Base-by-base conservation (phyloP, 2,797 vertebrate species). In the Acanthurus leucopareius region DNA sequence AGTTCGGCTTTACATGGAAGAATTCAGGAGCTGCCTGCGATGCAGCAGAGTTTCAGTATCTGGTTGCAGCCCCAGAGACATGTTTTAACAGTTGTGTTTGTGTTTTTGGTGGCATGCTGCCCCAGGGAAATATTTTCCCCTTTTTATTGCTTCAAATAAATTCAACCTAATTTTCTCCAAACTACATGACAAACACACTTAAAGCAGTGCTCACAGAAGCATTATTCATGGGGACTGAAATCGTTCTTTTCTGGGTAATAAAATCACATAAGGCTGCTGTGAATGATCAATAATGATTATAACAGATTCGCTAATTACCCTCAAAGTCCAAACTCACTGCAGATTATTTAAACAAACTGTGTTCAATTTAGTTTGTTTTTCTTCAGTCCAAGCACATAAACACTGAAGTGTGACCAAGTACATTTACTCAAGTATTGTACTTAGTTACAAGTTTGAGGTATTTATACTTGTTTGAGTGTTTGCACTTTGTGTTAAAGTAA, bases 71-170 rank as follows among this genome's bases (percentile, higher is more conserved):
- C 90, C 86, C 83, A 79, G 84, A 93, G 91, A 92, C 89, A 75
- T 90, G 92, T 93, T 94, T 92, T 93, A 93, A 95, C 92, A 94
- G 93, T 91, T 85, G 86, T 92, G 91, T 94, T 94, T 93, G 90
- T 94, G 92, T 94, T 95, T 92, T 94, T 84, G 75, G 86, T 93
- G 92, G 93, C 90, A 77, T 10, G 51, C 72, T 79, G 93, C 93
- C 90, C 90, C 78, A 48, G 86, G 89, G 91, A 91, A 94, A 92
- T 88, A 91, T 90, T 93, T 88, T 87, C 28, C 28, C 76, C 35
- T 48, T 91, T 93, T 94, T 94, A 94, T 93, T 91, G 91, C 89
- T 84, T 93, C 88, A 95, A 94, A 95, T 95, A 94, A 95, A 94
- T 91, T 83, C 87, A 79, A 82, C 68, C 79, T 86, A 86, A 92